Conservation (phyloP, 1,140 invertebrate genomes). For the Drosophila carrolli region DNA sequence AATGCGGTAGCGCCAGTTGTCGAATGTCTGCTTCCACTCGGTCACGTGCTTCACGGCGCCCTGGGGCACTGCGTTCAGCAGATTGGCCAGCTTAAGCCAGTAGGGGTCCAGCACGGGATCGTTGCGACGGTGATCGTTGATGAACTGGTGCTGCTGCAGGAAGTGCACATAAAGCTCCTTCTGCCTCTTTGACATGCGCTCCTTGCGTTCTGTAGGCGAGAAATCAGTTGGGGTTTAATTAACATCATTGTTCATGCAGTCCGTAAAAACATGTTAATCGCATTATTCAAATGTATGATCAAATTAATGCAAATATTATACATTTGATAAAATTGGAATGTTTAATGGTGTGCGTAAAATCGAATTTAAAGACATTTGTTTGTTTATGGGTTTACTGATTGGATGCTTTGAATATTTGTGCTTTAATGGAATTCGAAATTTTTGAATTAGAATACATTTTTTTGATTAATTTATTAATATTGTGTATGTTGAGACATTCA, state of each 20-base stretch:
- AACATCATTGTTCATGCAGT: not conserved
- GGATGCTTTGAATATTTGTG: not conserved
- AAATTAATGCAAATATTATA: slow-evolving; percentile 31
- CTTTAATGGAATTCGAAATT: not conserved
- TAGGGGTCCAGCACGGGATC: slow-evolving; percentile 77
- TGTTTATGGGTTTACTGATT: not conserved
- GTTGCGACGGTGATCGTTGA: slow-evolving; percentile 77
- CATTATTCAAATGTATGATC: slow-evolving; percentile 10
- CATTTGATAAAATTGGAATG: slow-evolving; percentile 10
- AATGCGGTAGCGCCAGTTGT: slow-evolving; percentile 82
- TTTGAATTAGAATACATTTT: not conserved
- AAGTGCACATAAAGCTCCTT: slow-evolving; percentile 81
- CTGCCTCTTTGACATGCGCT: slow-evolving; percentile 81
- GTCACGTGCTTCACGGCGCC: slow-evolving; percentile 79
- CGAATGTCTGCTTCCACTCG: slow-evolving; percentile 82
- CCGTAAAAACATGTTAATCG: not conserved
- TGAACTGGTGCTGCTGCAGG: slow-evolving; percentile 77
- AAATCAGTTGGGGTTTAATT: not conserved
- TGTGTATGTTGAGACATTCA: too few species aligned
- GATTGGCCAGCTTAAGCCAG: slow-evolving; percentile 77
- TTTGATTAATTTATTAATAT: not conserved
- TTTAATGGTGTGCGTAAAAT: not conserved
- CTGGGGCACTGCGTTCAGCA: slow-evolving; percentile 76
- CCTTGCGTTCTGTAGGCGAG: slow-evolving; percentile 67
- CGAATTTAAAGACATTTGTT: not conserved